Evolutionary conservation across 2,888 invertebrate genomes (phyloP).

Genomic region (Aporophyla lueneburgensis): DNA sequence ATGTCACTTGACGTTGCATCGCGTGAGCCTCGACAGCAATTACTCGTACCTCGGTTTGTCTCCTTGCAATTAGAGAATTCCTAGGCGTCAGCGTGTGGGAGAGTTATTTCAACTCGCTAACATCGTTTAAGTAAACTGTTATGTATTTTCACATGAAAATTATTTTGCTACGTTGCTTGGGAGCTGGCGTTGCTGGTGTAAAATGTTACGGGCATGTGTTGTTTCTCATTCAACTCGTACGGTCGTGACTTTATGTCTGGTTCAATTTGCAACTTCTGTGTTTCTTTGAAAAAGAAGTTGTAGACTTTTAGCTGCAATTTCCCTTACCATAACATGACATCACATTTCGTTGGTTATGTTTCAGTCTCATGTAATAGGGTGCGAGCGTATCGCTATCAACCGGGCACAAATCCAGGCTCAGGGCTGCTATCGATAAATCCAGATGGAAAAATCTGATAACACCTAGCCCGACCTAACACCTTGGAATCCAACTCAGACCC

Average conservation of each 20-base stretch:
- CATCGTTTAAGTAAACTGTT: conserved; percentile 72
- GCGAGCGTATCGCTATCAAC: too few species aligned
- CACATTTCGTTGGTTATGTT: too few species aligned
- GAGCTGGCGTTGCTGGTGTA: conserved; percentile 37
- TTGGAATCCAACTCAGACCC: too few species aligned
- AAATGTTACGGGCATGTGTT: conserved; percentile 48
- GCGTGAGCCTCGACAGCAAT: conserved; percentile 71
- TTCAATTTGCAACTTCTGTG: conserved; percentile 36
- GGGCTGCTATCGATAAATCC: too few species aligned
- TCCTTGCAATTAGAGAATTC: conserved; percentile 81
- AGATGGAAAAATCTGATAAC: too few species aligned
- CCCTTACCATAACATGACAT: too few species aligned
- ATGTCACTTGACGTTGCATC: conserved; percentile 64
- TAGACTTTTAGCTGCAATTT: not conserved
- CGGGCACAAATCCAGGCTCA: too few species aligned
- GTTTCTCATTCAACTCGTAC: conserved; percentile 49
- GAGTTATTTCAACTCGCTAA: conserved; percentile 78
- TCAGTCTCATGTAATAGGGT: too few species aligned
- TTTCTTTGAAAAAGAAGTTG: conserved; percentile 13
- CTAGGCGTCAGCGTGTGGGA: conserved; percentile 82
- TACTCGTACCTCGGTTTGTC: conserved; percentile 71
- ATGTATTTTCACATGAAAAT: conserved; percentile 68
- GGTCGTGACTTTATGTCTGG: conserved; percentile 21
- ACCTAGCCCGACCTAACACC: too few species aligned
- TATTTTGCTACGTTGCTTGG: conserved; percentile 58